Conservation (phyloP, 37 sponge, comb jelly and placozoan genomes). For the Theonella swinhoei region DNA sequence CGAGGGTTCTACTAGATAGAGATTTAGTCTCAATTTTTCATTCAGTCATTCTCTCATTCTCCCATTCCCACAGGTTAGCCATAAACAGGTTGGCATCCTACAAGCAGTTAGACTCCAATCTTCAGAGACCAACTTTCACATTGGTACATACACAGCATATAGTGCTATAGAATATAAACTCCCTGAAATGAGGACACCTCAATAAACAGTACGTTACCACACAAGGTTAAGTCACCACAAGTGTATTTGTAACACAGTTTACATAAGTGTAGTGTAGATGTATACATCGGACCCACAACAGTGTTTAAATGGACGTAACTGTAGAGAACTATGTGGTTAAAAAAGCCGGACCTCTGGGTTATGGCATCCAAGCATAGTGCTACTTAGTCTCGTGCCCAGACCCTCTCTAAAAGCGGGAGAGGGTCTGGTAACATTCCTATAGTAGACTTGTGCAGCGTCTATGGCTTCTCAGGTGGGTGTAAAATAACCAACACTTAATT, state of each 20-base stretch:
- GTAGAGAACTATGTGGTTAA: too few species aligned
- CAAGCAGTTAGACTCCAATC: slow-evolving; percentile 75
- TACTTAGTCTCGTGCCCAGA: too few species aligned
- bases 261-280: background rate
- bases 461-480: too few species aligned
- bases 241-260: background rate
- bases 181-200: too few species aligned
- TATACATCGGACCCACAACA: background rate
- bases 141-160: slow-evolving; percentile 36
- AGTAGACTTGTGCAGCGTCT: too few species aligned
- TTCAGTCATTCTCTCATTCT: slow-evolving; percentile 4
- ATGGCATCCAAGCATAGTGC: too few species aligned
- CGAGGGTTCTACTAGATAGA: background rate
- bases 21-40: background rate
- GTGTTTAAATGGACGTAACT: too few species aligned
- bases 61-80: slow-evolving; percentile 35
- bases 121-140: slow-evolving; percentile 68
- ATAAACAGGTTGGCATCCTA: slow-evolving; percentile 66
- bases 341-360: too few species aligned
- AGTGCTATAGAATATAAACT: background rate
- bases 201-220: background rate
- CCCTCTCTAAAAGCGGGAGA: too few species aligned
- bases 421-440: too few species aligned
- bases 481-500: too few species aligned
- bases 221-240: background rate